phyloP scores from a whole-genome alignment of 2,888 invertebrate genomes.

The Ditula angustiorana region DNA sequence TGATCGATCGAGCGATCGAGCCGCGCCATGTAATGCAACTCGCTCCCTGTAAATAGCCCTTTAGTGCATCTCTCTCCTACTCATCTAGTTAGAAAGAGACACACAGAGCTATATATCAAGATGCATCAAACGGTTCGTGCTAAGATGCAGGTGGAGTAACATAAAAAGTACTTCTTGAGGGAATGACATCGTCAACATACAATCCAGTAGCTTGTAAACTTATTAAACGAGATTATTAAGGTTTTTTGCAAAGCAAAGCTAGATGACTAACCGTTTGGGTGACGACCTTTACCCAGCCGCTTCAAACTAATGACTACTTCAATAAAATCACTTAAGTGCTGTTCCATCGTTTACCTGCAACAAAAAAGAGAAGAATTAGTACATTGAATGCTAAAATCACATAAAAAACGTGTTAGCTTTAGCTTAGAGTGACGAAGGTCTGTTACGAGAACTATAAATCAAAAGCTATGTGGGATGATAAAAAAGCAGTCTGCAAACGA shows the following conservation, averaged over 20 bases:
- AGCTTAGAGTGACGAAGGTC: conserved; percentile 3
- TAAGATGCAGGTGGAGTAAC: too few species aligned
- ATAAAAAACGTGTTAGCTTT: conserved; percentile 27
- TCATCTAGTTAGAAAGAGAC: too few species aligned
- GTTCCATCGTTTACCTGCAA: conserved; percentile 32
- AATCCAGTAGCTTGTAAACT: background rate
- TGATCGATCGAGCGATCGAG: too few species aligned
- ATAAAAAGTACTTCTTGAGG: too few species aligned
- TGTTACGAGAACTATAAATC: conserved; percentile 33
- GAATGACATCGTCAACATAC: too few species aligned
- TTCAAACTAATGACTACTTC: conserved; percentile 18
- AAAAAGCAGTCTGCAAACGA: conserved; percentile 15
- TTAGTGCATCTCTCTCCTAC: too few species aligned
- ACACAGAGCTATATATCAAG: too few species aligned
- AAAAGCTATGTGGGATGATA: conserved; percentile 26
- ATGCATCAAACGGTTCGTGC: too few species aligned
- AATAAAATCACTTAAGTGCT: conserved; percentile 16
- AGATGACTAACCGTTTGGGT: conserved; percentile 17
- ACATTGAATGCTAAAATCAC: conserved; percentile 11
- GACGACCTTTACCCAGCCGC: conserved; percentile 11
- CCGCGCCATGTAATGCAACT: too few species aligned
- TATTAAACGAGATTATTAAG: background rate
- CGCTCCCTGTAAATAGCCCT: too few species aligned
- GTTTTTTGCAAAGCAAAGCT: background rate
- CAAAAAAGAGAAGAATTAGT: conserved; percentile 33